Evolutionary conservation across 2,113 vertebrate genomes (phyloP).

Genomic region (Ailuropoda melanoleuca): DNA sequence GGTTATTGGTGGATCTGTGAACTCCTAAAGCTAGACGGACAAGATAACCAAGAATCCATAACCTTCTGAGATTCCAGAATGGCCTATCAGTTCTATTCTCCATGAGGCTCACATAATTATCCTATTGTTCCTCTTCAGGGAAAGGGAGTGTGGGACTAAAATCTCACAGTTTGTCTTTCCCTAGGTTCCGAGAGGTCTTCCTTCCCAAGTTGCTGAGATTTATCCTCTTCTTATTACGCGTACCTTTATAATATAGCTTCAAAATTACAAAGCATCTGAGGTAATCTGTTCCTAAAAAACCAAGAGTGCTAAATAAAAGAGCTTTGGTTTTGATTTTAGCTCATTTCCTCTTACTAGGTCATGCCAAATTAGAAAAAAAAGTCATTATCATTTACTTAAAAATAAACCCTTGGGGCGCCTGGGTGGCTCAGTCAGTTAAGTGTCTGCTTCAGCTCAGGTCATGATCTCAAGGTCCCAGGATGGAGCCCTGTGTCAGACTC

Average conservation of each 20-base stretch:
- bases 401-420: neutral
- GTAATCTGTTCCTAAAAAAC: neutral
- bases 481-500: no score
- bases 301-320: slow-evolving; percentile 8
- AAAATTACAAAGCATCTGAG: neutral
- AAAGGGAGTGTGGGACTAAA: neutral
- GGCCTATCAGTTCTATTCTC: neutral
- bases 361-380: neutral
- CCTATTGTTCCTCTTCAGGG: neutral
- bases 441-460: no score
- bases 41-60: neutral
- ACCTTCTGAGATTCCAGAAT: slow-evolving; percentile 4
- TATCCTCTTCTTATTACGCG: neutral
- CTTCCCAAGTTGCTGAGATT: neutral
- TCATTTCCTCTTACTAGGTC: neutral
- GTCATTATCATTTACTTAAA: neutral
- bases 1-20: neutral
- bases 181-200: neutral
- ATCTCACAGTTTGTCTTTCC: slow-evolving; percentile 5
- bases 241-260: neutral
- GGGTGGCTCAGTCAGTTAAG: no score
- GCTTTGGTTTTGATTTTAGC: neutral
- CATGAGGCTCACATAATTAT: neutral
- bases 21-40: neutral
- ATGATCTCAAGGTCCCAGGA: no score